Evolutionary conservation across 1,140 invertebrate species (phyloP).

Genomic region (Neotoxoptera formosana): DNA sequence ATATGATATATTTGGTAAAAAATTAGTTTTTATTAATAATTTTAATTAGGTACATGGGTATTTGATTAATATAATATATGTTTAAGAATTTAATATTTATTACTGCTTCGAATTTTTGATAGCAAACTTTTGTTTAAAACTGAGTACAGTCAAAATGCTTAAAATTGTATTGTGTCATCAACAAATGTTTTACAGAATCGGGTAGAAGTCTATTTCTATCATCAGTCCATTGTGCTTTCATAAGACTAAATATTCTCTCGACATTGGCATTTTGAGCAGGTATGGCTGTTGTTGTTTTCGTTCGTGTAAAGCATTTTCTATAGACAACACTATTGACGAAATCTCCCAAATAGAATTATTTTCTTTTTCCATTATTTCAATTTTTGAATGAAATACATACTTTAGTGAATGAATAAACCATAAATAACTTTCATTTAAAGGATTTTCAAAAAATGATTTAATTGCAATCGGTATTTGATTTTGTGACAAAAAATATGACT

Average conservation of each 20-base stretch:
- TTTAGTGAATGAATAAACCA: conserved; percentile 8
- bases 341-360: conserved; percentile 21
- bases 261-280: too few species aligned
- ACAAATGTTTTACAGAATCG: not conserved
- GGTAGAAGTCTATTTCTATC: too few species aligned
- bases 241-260: too few species aligned
- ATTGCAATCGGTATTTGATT: conserved; percentile 24
- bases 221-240: too few species aligned
- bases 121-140: not conserved
- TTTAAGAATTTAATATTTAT: too few species aligned
- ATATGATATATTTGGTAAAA: too few species aligned
- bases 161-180: not conserved
- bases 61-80: too few species aligned
- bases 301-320: not conserved
- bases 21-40: too few species aligned
- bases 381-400: not conserved
- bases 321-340: not conserved
- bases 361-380: not conserved
- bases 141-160: not conserved
- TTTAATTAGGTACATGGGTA: too few species aligned
- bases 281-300: not conserved
- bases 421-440: conserved; percentile 22
- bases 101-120: not conserved
- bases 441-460: conserved; percentile 27
- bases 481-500: not conserved